Conservation (phyloP, 2,113 vertebrate species). For the Mesitornis unicolor region DNA sequence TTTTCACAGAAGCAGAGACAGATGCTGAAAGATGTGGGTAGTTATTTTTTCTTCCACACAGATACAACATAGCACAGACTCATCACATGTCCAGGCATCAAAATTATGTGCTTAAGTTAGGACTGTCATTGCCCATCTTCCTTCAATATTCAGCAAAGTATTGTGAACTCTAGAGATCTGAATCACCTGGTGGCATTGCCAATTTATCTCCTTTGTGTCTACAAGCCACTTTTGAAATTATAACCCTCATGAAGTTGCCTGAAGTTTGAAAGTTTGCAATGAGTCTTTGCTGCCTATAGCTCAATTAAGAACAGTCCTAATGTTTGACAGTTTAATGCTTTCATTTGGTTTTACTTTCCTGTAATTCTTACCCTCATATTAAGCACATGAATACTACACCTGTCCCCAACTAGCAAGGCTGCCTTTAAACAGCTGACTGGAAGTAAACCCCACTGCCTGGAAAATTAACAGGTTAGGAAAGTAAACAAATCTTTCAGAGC, state of each 20-base stretch:
- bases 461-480: not conserved
- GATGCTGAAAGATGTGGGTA: not conserved
- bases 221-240: not conserved
- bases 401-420: not conserved
- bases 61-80: not conserved
- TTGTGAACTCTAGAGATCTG: not conserved
- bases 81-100: rapidly evolving
- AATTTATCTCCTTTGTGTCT: not conserved
- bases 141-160: not conserved
- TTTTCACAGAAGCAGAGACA: not conserved
- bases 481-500: not conserved
- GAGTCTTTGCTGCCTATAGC: not conserved
- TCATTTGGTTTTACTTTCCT: not conserved
- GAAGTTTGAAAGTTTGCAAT: not conserved
- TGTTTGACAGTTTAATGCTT: not conserved
- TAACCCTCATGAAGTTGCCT: not conserved
- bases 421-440: not conserved
- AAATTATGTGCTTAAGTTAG: not conserved
- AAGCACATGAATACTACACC: not conserved
- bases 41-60: not conserved
- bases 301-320: not conserved
- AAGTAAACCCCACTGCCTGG: not conserved
- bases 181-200: not conserved
- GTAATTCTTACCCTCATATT: not conserved
- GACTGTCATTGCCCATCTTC: not conserved